Base-by-base conservation (phyloP, 2,888 invertebrate species). In the Cylloceria caligata region DNA sequence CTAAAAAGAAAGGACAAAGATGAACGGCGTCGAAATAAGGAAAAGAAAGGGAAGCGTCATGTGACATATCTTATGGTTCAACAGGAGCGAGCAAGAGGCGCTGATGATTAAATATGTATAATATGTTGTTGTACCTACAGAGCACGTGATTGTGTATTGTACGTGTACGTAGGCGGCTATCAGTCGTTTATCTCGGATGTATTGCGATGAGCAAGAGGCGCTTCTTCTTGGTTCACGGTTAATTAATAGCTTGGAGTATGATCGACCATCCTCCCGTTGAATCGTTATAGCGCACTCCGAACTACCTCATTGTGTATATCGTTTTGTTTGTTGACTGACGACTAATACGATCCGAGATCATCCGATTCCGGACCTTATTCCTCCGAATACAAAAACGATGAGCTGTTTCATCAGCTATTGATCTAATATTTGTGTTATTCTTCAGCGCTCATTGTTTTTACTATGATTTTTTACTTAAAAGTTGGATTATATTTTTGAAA, bases 101-200 rank as follows among this genome's bases (percentile, higher is more conserved):
- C 68, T 34, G 68, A 68, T 68, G 34, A 34, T 68, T 36, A 34
- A 68, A 27, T 49, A 7, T 36, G 21, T 49, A 67, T 27, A 24
- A n/a, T n/a, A n/a, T n/a, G n/a, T n/a, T 39, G 13, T 30, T 3
- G 16, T 42, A 24, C 9, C 2, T 39, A 39, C 39, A 13, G 2
- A 9, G 13, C 11, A n/a, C 13, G 27, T 27, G 27, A 5, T 21
- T 7, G 49, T 16, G 49, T 49, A 49, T 3, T 49, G 4, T 49
- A 21, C 16, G n/a, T 85, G 79, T 82, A 84, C 88, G 87, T 88
- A 87, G 88, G 88, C 86, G 88, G 88, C 84, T 84, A 88, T 88
- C 86, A 84, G 81, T 60, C 79, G 74, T 72, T 84, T 62, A 79
- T 72, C 80, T 80, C 67, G 62, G 45, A 57, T 60, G 76, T 84